phyloP scores from a whole-genome alignment of 2,113 vertebrate species.

The Gymnogyps californianus region DNA sequence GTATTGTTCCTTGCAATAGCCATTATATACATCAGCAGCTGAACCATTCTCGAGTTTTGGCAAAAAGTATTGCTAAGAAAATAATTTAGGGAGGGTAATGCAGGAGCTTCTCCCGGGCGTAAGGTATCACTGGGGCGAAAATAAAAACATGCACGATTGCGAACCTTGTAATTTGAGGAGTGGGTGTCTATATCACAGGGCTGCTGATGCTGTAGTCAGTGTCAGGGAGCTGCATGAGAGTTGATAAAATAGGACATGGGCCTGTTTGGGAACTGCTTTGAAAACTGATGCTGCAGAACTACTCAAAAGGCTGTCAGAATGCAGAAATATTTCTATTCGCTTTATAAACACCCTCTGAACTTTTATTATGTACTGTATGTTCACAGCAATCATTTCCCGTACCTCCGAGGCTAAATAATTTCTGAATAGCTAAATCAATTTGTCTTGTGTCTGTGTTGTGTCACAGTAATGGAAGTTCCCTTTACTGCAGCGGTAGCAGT shows the following conservation, averaged over 20 bases:
- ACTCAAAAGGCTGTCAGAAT: not conserved
- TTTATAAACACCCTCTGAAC: slow-evolving; percentile 34
- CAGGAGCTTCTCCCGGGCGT: not conserved
- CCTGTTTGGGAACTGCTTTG: not conserved
- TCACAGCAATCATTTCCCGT: slow-evolving; percentile 33
- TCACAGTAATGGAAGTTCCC: slow-evolving; percentile 13
- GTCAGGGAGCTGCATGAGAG: not conserved
- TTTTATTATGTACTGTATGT: slow-evolving; percentile 8
- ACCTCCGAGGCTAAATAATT: slow-evolving; percentile 41
- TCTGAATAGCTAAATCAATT: slow-evolving; percentile 48
- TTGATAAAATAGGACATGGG: not conserved
- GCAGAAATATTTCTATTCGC: not conserved
- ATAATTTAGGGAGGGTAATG: not conserved
- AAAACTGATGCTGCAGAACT: not conserved
- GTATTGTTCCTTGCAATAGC: not conserved
- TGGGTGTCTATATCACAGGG: not conserved
- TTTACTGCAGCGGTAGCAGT: not conserved
- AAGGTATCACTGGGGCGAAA: not conserved
- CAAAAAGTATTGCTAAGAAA: not conserved
- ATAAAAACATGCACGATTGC: not conserved
- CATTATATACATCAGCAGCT: not conserved
- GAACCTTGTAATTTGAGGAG: not conserved
- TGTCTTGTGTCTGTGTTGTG: slow-evolving; percentile 25
- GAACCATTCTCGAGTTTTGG: not conserved
- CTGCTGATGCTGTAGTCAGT: not conserved